Evolutionary conservation across 2,888 invertebrate genomes (phyloP).

Genomic region (Frankliniella fusca): DNA sequence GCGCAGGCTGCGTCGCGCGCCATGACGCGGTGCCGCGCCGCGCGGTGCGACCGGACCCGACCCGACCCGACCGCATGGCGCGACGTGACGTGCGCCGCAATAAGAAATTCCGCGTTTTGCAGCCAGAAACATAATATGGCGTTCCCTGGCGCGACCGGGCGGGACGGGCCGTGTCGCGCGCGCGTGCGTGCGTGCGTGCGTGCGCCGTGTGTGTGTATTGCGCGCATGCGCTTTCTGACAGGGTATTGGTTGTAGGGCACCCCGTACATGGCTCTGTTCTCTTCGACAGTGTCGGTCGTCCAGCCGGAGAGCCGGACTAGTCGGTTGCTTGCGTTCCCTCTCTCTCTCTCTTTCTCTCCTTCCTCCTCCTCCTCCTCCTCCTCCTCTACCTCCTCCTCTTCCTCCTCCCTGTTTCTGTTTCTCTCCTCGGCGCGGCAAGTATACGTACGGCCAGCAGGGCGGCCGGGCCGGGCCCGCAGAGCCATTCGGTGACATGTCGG

Average conservation of each 20-base stretch:
- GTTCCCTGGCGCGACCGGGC: too few species aligned
- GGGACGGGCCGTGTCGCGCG: not conserved
- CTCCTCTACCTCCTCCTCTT: not conserved
- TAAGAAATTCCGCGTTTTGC: not conserved
- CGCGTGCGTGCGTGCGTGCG: not conserved
- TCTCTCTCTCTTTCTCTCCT: not conserved
- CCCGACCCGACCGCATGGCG: too few species aligned
- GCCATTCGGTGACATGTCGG: conserved; percentile 21
- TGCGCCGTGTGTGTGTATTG: not conserved
- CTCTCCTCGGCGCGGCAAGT: not conserved
- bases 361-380: not conserved
- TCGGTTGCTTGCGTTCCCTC: not conserved
- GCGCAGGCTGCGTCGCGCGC: too few species aligned
- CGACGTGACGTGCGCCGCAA: too few species aligned
- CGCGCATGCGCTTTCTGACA: not conserved
- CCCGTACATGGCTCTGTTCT: conserved; percentile 3
- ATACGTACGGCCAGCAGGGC: too few species aligned
- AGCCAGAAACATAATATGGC: not conserved
- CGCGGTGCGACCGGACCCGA: too few species aligned
- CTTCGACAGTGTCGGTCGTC: not conserved
- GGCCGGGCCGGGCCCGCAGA: not conserved
- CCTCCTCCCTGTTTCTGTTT: not conserved
- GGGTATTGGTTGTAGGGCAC: conserved; percentile 15
- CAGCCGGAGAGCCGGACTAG: not conserved
- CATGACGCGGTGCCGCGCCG: too few species aligned